Evolutionary conservation across 2,888 invertebrate genomes (phyloP), one percentile per base, ranked within the genome.

Genomic region (Lissocephala sabroskyi): DNA sequence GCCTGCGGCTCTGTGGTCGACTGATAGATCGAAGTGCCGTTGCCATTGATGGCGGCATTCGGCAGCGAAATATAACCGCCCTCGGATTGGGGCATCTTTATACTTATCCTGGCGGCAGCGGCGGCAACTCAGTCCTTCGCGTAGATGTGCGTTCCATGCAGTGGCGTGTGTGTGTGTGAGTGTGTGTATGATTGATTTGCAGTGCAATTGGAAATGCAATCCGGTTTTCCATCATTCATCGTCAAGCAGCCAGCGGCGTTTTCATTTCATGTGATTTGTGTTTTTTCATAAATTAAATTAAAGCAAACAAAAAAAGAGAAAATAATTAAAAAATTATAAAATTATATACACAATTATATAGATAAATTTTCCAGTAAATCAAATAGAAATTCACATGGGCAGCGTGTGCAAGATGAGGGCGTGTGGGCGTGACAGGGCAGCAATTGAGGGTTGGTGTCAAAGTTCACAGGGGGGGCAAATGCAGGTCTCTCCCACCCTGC

Each of bases 1-100:
- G n/a, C n/a, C n/a, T n/a, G n/a, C 44, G 85, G 85, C 71, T 85
- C 85, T 76, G 85, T 85, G 62, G 85, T 85, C 56, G 84, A 80
- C 64, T 85, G 84, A 73, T 85, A 85, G 60, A 85, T 85, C 63
- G 82, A 78, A 45, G 79, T 80, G 63, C 76, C 78, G 68, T 79
- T 79, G 44, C 80, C 79, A 66, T 70, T 76, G 64, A 78, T 73
- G 45, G 71, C 74, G 58, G 79, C 59, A 65, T 79, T 65, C 48
- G 82, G 84, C 66, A 85, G 67, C 51, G 84, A 84, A 39, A 84
- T 74, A 70, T 85, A 85, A 50, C 84, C 85, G 74, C 84, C 84
- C 67, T 85, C 85, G 46, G 81, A 67, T 59, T 84, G 84, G 62
- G 84, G 85, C 85, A 84, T 84, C 41, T 40, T 39, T 19, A 51